Conservation (phyloP, 2,113 vertebrate species). For the Burhinus oedicnemus region DNA sequence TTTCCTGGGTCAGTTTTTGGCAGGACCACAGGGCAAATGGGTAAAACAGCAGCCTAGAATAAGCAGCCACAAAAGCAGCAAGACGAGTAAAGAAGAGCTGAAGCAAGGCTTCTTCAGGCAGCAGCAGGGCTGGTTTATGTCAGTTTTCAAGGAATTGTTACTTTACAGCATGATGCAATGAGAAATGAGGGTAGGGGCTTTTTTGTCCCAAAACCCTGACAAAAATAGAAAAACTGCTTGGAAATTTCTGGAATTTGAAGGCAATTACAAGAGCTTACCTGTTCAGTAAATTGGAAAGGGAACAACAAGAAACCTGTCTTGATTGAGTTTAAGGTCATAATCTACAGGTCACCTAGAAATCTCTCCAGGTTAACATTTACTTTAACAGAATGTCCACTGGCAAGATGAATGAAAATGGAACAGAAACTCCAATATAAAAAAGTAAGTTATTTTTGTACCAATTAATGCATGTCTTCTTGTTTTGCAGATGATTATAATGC, state of each 20-base stretch:
- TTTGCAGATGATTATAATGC: neutral
- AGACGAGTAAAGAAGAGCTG: neutral
- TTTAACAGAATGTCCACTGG: neutral
- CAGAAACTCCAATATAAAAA: neutral
- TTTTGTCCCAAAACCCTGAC: neutral
- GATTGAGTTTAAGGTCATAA: neutral
- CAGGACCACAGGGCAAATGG: neutral
- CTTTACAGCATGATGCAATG: neutral
- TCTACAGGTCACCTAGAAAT: neutral
- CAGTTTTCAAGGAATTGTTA: neutral
- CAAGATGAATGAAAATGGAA: neutral
- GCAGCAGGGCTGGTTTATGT: neutral
- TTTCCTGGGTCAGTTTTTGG: neutral
- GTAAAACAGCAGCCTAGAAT: neutral
- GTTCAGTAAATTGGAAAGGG: neutral
- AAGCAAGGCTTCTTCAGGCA: neutral
- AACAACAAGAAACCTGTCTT: neutral
- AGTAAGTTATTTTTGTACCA: neutral
- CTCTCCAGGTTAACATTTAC: neutral
- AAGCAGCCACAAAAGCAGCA: neutral
- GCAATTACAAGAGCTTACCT: neutral
- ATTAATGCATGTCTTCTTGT: neutral
- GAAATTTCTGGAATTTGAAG: neutral
- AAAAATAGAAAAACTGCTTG: neutral
- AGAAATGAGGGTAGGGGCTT: neutral